Percentiles rank a stretch among this genome's conserved stretches.
Conservation (phyloP, 2,797 vertebrate genomes). For the Siniperca obscura region DNA sequence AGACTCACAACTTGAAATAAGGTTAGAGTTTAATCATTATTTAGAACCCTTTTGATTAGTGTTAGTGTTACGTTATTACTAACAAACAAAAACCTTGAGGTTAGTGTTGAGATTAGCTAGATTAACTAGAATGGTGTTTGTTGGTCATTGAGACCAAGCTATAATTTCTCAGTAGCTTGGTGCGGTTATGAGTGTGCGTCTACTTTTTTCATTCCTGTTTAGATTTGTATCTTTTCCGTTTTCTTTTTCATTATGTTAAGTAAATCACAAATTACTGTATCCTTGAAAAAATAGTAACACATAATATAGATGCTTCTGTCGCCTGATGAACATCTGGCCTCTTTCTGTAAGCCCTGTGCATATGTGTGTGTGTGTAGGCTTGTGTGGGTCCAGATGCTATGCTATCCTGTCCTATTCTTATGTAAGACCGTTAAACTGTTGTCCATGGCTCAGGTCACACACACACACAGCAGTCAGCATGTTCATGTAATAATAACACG, state of each 20-base stretch:
- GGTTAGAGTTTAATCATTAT: background rate
- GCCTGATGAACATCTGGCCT: constrained; percentile 6
- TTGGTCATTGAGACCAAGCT: background rate
- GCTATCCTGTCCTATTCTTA: constrained; percentile 15
- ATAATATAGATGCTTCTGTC: background rate
- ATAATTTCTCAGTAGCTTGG: too few species aligned
- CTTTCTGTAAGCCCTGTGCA: background rate
- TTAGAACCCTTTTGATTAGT: background rate
- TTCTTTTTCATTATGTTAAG: background rate
- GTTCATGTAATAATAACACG: background rate
- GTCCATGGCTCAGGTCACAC: background rate
- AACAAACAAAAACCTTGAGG: background rate
- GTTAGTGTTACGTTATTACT: background rate
- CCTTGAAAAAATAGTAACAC: too few species aligned
- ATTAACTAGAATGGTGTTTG: background rate
- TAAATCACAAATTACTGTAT: background rate
- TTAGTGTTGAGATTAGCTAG: background rate
- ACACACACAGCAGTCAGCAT: background rate
- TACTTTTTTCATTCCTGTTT: too few species aligned
- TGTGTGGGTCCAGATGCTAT: constrained; percentile 13
- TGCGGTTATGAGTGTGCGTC: too few species aligned
- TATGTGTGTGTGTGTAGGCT: background rate
- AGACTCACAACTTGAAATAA: too few species aligned
- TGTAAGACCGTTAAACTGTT: constrained; percentile 27
- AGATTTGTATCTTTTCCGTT: background rate